Base-by-base conservation (phyloP, 2,797 vertebrate species). In the Nyctibius grandis region DNA sequence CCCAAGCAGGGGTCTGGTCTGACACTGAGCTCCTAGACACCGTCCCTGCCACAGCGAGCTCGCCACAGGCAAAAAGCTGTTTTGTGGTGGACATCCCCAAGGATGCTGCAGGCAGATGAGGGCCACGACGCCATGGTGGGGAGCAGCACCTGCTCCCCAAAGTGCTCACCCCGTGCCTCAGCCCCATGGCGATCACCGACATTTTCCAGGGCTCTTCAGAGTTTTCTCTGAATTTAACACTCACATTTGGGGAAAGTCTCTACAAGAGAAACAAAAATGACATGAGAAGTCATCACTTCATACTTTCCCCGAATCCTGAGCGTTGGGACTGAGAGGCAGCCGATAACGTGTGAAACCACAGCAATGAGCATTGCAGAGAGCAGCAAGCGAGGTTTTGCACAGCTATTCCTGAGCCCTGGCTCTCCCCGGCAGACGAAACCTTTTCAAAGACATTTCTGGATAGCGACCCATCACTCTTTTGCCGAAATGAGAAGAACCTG, bases 291-390 rank as follows among this genome's bases (percentile, higher is more conserved):
- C 90, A 69, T 91, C 94, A 69, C 79, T 88, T 94, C 77, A 88
- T 93, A 87, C 96, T 92, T 96, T 95, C 96, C 95, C 96, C 88
- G 77, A 96, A 96, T 97, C 51, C 93, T 84, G 80, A 93, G 91
- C 74, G 76, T 70, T 51, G 44, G 94, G 85, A 94, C 95, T 61
- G 85, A 95, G 74, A 88, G 74, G 63, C 68, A 91, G 64, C 64
- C 44, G 9, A 40, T 38, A 91, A 97, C 0, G 67, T 96, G 97
- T 48, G 82, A 97, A 98, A 97, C 97, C 98, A 92, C 93, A 97
- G 92, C 36, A 7, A 56, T 45, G 94, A 91, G 56, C 40, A 31
- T 61, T 96, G 91, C 95, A 88, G 84, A 92, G 84, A 85, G 72
- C 80, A 91, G 72, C 80, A 91, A 65, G 68, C 68, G 67, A 93